Base-by-base conservation (phyloP, 2,888 invertebrate genomes). In the Sesamia inferens region DNA sequence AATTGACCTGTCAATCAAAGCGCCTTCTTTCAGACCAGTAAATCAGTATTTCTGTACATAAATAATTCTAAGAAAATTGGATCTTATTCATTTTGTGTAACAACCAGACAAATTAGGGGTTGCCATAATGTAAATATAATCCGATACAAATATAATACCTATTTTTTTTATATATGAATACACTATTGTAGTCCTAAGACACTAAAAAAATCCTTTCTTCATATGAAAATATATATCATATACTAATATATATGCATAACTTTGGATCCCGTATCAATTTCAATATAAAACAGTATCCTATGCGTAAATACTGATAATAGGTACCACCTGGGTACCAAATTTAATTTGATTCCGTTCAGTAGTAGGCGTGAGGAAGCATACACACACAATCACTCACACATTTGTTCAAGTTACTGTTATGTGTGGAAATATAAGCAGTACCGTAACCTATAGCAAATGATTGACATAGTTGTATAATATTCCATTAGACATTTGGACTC, bases 1-100 rank as follows among this genome's bases (percentile, higher is more conserved):
- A 85, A 87, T 84, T 87, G 87, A 79, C 71, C 75, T 82, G 88
- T 80, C 87, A 84, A 88, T 88, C 88, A 84, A 81, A 54, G 39
- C 19, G 70, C 61, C 19, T 80, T 61, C 76, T 63, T 83, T 74
- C 62, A 62, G 22, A 80, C 77, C 77, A 74, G 81, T 77, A 73
- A 83, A 79, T 81, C 31, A 31, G 31, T 75, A 72, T 74, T 76
- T 75, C 44, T 78, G 69, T 77, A 77, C 74, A 66, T 74, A 82
- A 78, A 75, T 79, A 78, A 82, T 69, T 58, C 73, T 66, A 16
- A 78, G 48, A 63, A 82, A 76, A 86, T 78, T 76, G 78, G 70
- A 84, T 85, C 67, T 71, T 65, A 55, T 82, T 82, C 66, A 74
- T 82, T 76, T 78, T 80, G 39, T 55, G 67, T 42, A 48, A 54